Percentiles rank a stretch among this genome's conserved stretches.
Conservation (phyloP, 2,113 vertebrate genomes). For the Cyphomyrus plagiostoma region DNA sequence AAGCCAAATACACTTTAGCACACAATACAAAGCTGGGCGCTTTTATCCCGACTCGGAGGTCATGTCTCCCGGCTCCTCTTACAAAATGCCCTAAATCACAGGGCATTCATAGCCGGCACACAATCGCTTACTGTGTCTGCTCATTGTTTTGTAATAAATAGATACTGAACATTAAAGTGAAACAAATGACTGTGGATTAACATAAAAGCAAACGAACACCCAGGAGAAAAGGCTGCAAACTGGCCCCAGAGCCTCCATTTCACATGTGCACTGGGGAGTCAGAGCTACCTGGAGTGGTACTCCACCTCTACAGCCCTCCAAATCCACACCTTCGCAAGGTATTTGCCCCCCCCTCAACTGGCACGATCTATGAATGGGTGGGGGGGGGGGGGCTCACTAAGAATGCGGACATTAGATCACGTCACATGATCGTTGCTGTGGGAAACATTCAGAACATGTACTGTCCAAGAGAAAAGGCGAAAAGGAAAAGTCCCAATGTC, state of each 20-base stretch:
- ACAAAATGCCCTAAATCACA: background rate
- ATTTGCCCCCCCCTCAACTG: background rate
- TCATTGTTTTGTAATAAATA: background rate
- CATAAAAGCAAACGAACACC: background rate
- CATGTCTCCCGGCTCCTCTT: background rate
- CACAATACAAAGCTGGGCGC: background rate
- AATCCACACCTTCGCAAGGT: background rate
- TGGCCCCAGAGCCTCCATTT: background rate
- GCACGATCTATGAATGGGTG: background rate
- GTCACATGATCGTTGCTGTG: background rate
- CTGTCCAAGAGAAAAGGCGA: background rate
- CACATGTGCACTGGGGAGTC: background rate
- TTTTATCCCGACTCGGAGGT: background rate
- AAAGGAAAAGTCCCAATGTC: background rate
- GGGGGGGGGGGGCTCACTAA: background rate
- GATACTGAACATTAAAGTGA: background rate
- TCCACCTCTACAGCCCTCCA: background rate
- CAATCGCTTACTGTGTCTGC: background rate
- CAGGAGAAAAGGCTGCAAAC: background rate
- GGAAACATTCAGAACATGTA: background rate
- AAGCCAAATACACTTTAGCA: background rate
- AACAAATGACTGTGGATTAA: background rate
- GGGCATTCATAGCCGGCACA: background rate
- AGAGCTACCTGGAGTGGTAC: background rate
- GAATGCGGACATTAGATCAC: background rate